Evolutionary conservation across 2,797 vertebrate genomes (phyloP), one percentile per base, ranked within the genome.

Genomic region (Thripadectes ignobilis): DNA sequence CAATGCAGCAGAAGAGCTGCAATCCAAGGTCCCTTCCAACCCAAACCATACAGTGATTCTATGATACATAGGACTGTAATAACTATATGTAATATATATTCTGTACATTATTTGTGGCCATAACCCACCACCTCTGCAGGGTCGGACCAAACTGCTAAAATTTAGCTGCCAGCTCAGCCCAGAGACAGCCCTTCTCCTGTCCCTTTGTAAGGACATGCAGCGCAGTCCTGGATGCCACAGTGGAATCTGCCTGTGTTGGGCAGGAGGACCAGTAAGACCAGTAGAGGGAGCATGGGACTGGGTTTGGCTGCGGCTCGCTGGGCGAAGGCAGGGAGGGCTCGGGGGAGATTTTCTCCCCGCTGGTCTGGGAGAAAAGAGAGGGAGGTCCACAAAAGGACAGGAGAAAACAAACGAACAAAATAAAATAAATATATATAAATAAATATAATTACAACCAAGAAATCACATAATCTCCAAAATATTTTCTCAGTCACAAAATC

Each of bases 251-350:
- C 24, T 16, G 26, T 54, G 73, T 54, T 61, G 62, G 30, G 17
- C 1, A 26, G 27, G 14, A 88, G 13, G 32, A 85, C 34, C 67
- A 58, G 43, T 73, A 48, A 43, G 21, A 68, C 94, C 92, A 80
- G 89, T 19, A 96, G 95, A 95, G 78, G 91, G 91, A 94, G 94
- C 49, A 18, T 13, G 61, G 38, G 22, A 57, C 32, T 39, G 87
- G 26, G 10, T 63, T 83, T 67, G 79, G 65, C 16, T 57, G 29
- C 16, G 55, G 36, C 22, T 74, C 5, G 1, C 41, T 32, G 16
- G 18, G 16, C 26, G 57, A 39, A 52, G 14, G 20, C 23, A 4
- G 14, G 6, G 10, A 49, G 8, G 15, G 10, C 14, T 63, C 1
- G 0, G 1, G 4, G 24, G 8, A 87, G 23, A 6, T 6, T 69